Conservation (phyloP, 2,797 vertebrate species). For the Eurystomus glaucurus region DNA sequence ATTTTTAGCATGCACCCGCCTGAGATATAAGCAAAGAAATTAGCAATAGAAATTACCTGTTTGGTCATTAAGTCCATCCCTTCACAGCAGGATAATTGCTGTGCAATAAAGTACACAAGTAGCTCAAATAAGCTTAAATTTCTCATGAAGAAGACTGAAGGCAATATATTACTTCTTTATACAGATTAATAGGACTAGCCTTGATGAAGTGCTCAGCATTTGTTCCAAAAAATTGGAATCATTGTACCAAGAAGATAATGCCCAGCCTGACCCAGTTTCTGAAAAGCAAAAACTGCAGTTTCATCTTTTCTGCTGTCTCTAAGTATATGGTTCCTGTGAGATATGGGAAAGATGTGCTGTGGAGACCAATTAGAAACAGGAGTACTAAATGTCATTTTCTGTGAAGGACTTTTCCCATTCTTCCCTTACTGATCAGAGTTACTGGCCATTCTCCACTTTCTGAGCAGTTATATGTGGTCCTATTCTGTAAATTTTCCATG, state of each 20-base stretch:
- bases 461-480: neutral
- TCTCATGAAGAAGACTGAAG: neutral
- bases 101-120: conserved; percentile 9
- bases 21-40: conserved; percentile 19
- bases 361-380: neutral
- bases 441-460: neutral
- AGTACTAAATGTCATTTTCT: neutral
- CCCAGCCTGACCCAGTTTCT: neutral
- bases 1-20: conserved; percentile 9
- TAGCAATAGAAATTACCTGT: conserved; percentile 21
- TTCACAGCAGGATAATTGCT: conserved; percentile 44
- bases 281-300: neutral
- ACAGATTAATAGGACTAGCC: neutral
- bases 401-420: neutral
- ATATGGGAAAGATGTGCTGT: neutral
- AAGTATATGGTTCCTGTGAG: neutral
- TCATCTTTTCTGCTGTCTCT: neutral
- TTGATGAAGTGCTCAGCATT: neutral
- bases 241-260: neutral
- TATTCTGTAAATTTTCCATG: neutral
- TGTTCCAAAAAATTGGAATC: neutral
- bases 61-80: conserved; percentile 4
- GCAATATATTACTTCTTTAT: neutral
- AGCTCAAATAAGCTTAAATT: neutral
- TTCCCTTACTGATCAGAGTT: neutral